These are phyloP conservation scores for Megalops atlanticus DNA, from an alignment of 2,113 vertebrate species.

Conservation along the genomic window DNA sequence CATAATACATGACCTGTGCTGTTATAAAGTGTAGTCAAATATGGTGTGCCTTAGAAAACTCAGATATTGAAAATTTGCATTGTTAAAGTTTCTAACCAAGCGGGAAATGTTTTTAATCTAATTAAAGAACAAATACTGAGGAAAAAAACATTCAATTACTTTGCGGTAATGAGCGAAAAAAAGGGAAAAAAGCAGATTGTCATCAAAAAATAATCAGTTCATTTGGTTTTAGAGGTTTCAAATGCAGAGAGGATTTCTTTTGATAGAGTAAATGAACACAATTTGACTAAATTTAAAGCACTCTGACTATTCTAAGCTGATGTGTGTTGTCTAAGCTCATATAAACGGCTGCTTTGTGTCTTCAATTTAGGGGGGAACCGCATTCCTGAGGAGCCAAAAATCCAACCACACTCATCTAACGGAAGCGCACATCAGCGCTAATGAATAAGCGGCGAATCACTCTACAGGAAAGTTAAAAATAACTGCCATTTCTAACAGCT, in stretches of 20 bases:
- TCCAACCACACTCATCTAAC: not conserved
- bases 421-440: not conserved
- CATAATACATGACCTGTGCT: no score
- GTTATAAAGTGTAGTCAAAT: not conserved
- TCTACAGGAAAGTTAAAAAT: slow-evolving; percentile 28
- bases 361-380: not conserved
- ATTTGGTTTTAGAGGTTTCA: not conserved
- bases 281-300: not conserved
- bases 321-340: not conserved
- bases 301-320: not conserved
- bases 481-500: slow-evolving; percentile 9
- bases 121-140: not conserved
- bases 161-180: not conserved
- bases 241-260: not conserved
- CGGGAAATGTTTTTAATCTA: not conserved
- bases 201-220: not conserved
- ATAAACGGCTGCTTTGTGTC: not conserved
- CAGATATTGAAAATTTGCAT: not conserved
- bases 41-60: not conserved
- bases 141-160: not conserved
- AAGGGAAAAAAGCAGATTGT: not conserved
- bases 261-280: not conserved
- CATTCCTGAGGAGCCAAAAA: not conserved
- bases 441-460: not conserved
- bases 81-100: not conserved